Base-by-base conservation (phyloP, 2,113 vertebrate species). In the Pardalotus punctatus region DNA sequence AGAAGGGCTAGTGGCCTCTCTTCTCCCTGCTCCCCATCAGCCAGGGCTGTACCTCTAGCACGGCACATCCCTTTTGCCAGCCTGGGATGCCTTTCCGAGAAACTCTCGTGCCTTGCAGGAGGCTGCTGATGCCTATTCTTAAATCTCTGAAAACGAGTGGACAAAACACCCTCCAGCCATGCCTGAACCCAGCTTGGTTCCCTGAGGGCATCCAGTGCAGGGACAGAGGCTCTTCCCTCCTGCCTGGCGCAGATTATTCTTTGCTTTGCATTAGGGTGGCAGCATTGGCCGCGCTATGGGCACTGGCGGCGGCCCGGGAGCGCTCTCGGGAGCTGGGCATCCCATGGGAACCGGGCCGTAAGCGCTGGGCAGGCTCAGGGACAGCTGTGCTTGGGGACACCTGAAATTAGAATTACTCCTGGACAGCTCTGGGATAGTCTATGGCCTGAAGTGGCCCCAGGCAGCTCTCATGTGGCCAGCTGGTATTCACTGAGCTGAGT, bases 181-280 rank as follows among this genome's bases (percentile, higher is more conserved):
- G 31, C 4, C 35, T 40, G 38, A 40, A 40, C 45, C 25, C 31
- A 5, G n/a, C 51, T 4, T 3, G 53, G 60, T 2, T 48, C 58
- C 27, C 12, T 16, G 57, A 3, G 17, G 53, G 3, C 3, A 2
- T 11, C 12, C 12, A 1, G 14, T 0, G 11, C 67, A 24, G 57
- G 76, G n/a, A 11, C 3, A 6, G 64, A 9, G 14, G 58, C 33
- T 57, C 12, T 61, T 16, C 40, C 7, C 20, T 33, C 35, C 54
- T 2, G 42, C 43, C 25, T 1, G 53, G 5, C 3, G 71, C 45
- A 11, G 58, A 11, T 4, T 16, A 25, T 88, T 88, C 91, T 61
- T 19, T 5, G 22, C 67, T 65, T 35, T 21, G 91, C 93, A 60
- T 88, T 94, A 25, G 91, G 96, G 96, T 81, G 96, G 96, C 94